Evolutionary conservation across 2,888 invertebrate species (phyloP).

Genomic region (Pherbina coryleti): DNA sequence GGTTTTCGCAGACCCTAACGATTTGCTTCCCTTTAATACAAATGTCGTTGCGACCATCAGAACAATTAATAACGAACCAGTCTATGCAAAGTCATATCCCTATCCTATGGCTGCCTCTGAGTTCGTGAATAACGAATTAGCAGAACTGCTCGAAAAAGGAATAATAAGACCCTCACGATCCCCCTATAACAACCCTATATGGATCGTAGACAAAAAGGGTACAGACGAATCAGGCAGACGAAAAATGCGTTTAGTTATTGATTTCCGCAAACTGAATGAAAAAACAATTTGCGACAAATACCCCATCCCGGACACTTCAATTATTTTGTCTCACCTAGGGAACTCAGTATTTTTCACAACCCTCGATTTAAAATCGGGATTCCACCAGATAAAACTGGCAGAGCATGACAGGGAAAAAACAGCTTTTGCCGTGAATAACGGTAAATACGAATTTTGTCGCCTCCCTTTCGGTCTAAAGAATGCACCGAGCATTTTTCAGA

Average conservation of each 20-base stretch:
- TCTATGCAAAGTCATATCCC: conserved; percentile 14
- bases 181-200: conserved; percentile 11
- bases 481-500: conserved; percentile 34
- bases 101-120: conserved; percentile 22
- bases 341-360: neutral
- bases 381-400: neutral
- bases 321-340: neutral
- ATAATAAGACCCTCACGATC: conserved; percentile 7
- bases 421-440: neutral
- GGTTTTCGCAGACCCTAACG: neutral
- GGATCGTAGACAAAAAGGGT: conserved; percentile 37
- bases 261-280: neutral
- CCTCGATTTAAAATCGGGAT: neutral
- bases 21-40: neutral
- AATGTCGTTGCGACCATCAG: neutral
- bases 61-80: neutral
- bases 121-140: conserved; percentile 22
- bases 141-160: conserved; percentile 6
- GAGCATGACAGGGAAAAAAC: neutral
- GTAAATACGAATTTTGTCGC: neutral
- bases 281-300: neutral
- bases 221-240: neutral
- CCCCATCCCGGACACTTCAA: neutral
- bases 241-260: neutral
- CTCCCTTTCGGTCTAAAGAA: conserved; percentile 33